Evolutionary conservation across 2,797 vertebrate genomes (phyloP).

Genomic region (Notoglanidium macrostoma): DNA sequence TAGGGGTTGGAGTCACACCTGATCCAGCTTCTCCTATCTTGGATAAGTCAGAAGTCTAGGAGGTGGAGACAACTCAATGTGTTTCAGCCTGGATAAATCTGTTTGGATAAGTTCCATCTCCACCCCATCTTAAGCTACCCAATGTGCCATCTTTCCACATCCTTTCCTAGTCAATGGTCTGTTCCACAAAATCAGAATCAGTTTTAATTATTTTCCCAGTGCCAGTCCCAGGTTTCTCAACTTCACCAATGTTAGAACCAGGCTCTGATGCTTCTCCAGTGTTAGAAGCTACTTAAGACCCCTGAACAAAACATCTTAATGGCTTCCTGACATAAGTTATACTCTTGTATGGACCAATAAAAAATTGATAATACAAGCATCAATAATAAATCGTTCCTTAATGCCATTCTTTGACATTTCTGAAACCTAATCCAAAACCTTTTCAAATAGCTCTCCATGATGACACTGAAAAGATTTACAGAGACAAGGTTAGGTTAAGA

Average conservation of each 20-base stretch:
- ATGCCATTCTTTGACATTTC: constrained; percentile 19
- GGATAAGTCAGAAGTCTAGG: background rate
- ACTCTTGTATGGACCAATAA: constrained; percentile 16
- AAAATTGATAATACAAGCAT: constrained; percentile 21
- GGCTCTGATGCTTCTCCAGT: background rate
- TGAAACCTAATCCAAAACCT: constrained; percentile 11
- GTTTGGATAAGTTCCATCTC: background rate
- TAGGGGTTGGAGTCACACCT: background rate
- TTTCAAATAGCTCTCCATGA: constrained; percentile 5
- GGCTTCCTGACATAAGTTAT: background rate
- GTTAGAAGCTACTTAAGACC: background rate
- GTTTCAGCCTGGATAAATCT: background rate
- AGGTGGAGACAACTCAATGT: background rate
- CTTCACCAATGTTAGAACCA: background rate
- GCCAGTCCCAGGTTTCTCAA: background rate
- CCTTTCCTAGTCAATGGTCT: background rate
- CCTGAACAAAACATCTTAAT: background rate
- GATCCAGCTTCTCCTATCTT: background rate
- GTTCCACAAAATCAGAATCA: background rate
- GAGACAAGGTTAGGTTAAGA: background rate
- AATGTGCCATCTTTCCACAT: background rate
- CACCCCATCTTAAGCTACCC: background rate
- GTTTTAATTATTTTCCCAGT: background rate
- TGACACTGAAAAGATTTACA: constrained; percentile 17
- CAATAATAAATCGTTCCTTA: constrained; percentile 24